Conservation (phyloP, 2,888 invertebrate genomes). For the Phaonia tiefii region DNA sequence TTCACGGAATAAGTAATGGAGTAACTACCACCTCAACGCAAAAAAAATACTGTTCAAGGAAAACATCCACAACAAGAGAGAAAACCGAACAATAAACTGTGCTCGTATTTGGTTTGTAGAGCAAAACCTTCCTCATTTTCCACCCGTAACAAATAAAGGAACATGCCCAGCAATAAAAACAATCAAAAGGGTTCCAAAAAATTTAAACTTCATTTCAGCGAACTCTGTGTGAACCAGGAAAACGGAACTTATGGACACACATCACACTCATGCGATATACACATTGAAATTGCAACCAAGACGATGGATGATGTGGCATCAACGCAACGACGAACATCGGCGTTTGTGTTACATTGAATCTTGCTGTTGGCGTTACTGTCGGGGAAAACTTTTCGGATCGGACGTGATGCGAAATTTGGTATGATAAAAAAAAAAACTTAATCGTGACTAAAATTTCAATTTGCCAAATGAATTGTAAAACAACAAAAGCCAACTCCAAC, state of each 20-base stretch:
- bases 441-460: slow-evolving; percentile 77
- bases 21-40: slow-evolving; percentile 19
- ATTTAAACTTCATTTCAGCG: slow-evolving; percentile 49
- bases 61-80: slow-evolving; percentile 8
- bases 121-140: slow-evolving; percentile 28
- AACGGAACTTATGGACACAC: slow-evolving; percentile 57
- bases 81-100: slow-evolving; percentile 18
- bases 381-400: slow-evolving; percentile 74
- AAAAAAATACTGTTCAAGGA: slow-evolving; percentile 6
- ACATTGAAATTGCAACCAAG: slow-evolving; percentile 58
- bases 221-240: slow-evolving; percentile 52
- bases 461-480: slow-evolving; percentile 62
- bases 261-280: not conserved
- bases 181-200: slow-evolving; percentile 17
- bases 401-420: slow-evolving; percentile 78
- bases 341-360: not conserved
- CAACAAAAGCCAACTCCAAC: not conserved
- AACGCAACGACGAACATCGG: slow-evolving; percentile 23
- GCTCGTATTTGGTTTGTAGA: not conserved
- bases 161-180: slow-evolving; percentile 15
- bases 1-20: slow-evolving; percentile 56
- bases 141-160: slow-evolving; percentile 20
- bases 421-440: slow-evolving; percentile 76
- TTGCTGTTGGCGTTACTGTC: slow-evolving; percentile 55
- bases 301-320: slow-evolving; percentile 49